These are phyloP conservation scores for Cynodonichthys magdalenae DNA, from an alignment of 2,797 vertebrate species.

Conservation along the genomic window DNA sequence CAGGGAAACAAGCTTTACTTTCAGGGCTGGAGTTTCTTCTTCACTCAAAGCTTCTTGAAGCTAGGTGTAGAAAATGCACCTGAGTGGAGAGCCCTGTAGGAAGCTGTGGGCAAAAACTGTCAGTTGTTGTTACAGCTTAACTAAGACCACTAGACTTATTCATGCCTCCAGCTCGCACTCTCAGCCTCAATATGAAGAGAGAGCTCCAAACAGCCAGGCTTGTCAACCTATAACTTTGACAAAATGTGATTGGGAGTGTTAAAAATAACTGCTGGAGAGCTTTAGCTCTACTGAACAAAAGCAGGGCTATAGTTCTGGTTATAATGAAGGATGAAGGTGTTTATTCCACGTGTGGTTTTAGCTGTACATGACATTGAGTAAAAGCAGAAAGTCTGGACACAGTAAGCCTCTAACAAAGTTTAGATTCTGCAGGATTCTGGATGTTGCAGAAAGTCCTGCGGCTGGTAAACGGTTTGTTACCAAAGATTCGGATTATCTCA, in stretches of 20 bases:
- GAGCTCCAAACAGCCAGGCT: conserved; percentile 50
- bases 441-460: conserved; percentile 14
- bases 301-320: conserved; percentile 22
- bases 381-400: conserved; percentile 31
- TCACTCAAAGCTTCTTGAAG: conserved; percentile 49
- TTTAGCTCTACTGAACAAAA: conserved; percentile 33
- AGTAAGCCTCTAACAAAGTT: conserved; percentile 42
- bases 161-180: conserved; percentile 63
- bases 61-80: conserved; percentile 72
- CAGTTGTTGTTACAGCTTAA: conserved; percentile 72
- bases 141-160: conserved; percentile 55
- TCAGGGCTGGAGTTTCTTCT: conserved; percentile 44
- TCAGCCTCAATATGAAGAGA: conserved; percentile 54
- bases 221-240: conserved; percentile 54
- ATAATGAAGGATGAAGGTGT: conserved; percentile 27
- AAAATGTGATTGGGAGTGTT: conserved; percentile 55
- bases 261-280: conserved; percentile 65
- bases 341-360: conserved; percentile 30
- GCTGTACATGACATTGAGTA: conserved; percentile 40
- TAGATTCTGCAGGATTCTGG: conserved; percentile 22
- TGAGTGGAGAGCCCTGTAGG: conserved; percentile 67
- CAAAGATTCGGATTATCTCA: conserved; percentile 20
- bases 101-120: conserved; percentile 67
- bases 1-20: conserved; percentile 44
- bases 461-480: conserved; percentile 26